A percentile compares a stretch with the other conserved stretches of the same genome.
These are phyloP conservation scores for Spea hammondii DNA, from an alignment of 2,797 vertebrate genomes.

Conservation along the genomic window DNA sequence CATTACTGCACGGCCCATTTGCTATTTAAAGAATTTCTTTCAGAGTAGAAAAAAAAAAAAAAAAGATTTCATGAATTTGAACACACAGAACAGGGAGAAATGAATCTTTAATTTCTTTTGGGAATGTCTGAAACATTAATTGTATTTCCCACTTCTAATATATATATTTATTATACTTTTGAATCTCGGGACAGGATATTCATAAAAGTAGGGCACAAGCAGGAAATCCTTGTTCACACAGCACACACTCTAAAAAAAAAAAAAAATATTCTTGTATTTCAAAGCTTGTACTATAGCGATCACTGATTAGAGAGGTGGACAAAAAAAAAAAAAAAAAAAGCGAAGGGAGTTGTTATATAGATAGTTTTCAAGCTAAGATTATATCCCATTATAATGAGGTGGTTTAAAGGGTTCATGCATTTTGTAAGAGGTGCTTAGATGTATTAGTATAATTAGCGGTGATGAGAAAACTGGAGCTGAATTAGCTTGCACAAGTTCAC, in stretches of 20 bases:
- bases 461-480: slow-evolving; percentile 91
- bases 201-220: background rate
- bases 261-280: slow-evolving; percentile 14
- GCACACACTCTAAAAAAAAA: slow-evolving; percentile 4
- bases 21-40: slow-evolving; percentile 73
- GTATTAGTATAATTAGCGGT: slow-evolving; percentile 93
- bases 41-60: slow-evolving; percentile 46
- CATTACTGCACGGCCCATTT: slow-evolving; percentile 80
- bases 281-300: slow-evolving; percentile 38
- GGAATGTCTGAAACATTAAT: background rate
- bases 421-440: slow-evolving; percentile 89
- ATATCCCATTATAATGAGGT: slow-evolving; percentile 85
- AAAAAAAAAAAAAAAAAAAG: slow-evolving; percentile 69
- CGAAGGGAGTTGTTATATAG: slow-evolving; percentile 86
- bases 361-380: slow-evolving; percentile 78
- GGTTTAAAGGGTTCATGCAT: slow-evolving; percentile 85
- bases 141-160: background rate
- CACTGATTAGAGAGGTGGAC: slow-evolving; percentile 65
- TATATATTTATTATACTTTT: background rate
- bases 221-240: background rate
- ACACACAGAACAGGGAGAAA: slow-evolving; percentile 56
- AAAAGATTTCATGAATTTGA: slow-evolving; percentile 67
- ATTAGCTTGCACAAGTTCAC: slow-evolving; percentile 90
- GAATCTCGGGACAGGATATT: background rate
- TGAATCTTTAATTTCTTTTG: slow-evolving; percentile 31